Evolutionary conservation across 2,113 vertebrate genomes (phyloP).

Genomic region (human (Homo sapiens)): GRCh38 chr16:14339001-14339500

Average conservation of each 20-base stretch:
- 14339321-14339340: background rate
- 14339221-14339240: background rate
- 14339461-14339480: accelerated
- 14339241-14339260: background rate
- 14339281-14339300: background rate
- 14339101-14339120: background rate
- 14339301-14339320: background rate
- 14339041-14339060: background rate
- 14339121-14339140: background rate
- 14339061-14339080: background rate
- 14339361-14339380: background rate
- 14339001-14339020: background rate
- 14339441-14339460: too few relatives aligned
- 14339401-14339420: too few relatives aligned
- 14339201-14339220: background rate
- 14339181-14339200: background rate
- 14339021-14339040: background rate
- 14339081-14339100: background rate
- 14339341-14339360: background rate
- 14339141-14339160: background rate
- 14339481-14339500: too few relatives aligned
- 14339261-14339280: background rate
- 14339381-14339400: too few relatives aligned
- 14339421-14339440: too few relatives aligned
- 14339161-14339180: background rate